Evolutionary conservation across 1,140 invertebrate species (phyloP).

Genomic region (Cydia amplana): DNA sequence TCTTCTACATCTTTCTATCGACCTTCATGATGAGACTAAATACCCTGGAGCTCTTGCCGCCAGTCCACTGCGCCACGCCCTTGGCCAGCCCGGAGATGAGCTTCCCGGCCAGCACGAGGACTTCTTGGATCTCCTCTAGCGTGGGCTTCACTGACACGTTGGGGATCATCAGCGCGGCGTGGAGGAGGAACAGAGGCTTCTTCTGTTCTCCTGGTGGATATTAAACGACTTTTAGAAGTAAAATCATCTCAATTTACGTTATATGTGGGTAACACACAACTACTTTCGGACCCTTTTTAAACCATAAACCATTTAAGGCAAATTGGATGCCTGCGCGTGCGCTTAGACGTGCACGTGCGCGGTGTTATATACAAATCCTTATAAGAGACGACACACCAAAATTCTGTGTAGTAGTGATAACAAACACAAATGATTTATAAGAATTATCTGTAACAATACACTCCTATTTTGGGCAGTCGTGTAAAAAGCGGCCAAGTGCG

Average conservation of each 20-base stretch:
- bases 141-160: slow-evolving; percentile 92
- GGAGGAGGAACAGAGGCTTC: slow-evolving; percentile 86
- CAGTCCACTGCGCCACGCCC: slow-evolving; percentile 94
- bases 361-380: too few relatives aligned
- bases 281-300: background rate
- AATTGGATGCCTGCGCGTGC: too few relatives aligned
- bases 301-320: too few relatives aligned
- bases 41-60: slow-evolving; percentile 81
- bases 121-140: slow-evolving; percentile 95
- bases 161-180: slow-evolving; percentile 92
- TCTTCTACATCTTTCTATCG: too few relatives aligned
- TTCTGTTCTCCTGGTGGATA: slow-evolving; percentile 47
- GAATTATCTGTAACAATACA: too few relatives aligned
- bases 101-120: slow-evolving; percentile 90
- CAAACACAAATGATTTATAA: too few relatives aligned
- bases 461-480: too few relatives aligned
- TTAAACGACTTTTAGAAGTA: too few relatives aligned
- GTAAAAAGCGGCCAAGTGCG: too few relatives aligned
- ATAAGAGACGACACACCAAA: too few relatives aligned
- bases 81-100: slow-evolving; percentile 92
- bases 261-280: background rate
- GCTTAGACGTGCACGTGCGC: too few relatives aligned
- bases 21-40: background rate
- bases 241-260: background rate
- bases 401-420: too few relatives aligned